Base-by-base conservation (phyloP, 2,113 vertebrate genomes). In the Eolophus roseicapilla region DNA sequence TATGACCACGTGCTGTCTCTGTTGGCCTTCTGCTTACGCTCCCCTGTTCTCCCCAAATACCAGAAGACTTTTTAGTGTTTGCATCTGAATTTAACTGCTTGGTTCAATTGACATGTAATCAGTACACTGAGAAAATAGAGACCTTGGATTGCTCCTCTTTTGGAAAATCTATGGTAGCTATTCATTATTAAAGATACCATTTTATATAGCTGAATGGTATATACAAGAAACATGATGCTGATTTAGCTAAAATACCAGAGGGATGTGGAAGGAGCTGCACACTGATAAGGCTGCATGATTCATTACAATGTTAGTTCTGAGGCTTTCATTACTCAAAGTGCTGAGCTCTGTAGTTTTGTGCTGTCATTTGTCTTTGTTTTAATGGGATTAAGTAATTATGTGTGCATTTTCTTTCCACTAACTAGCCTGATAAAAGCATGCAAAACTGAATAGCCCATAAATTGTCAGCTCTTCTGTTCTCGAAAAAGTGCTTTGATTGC, bases 301-400 rank as follows among this genome's bases (percentile, higher is more conserved):
- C 83, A 93, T 88, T 87, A 67, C 55, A 29, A 16, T 39, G 59
- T 60, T 79, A 63, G 85, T 69, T 95, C 76, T 77, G 52, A 91
- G 88, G 81, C 90, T 93, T 81, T 35, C 33, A 65, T 74, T 64
- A 47, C 94, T 95, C 95, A 92, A 96, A 95, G 35, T 96, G 87
- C 82, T 96, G 92, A 93, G 88, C 87, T 88, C 24, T 29, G 88
- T 24, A 77, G 37, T 88, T 92, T 91, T 85, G 49, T 67, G 21
- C 90, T 64, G 27, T 93, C 91, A 69, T 95, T 80, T 93, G 86
- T 92, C 95, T 96, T 93, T 92, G 86, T 97, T 97, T 95, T 97
- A 86, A 92, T 95, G 96, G 82, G 83, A 92, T 96, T 97, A 97
- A 94, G 84, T 96, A 96, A 96, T 94, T 97, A 94, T 81, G 96